phyloP scores from a whole-genome alignment of 2,113 vertebrate species.

The Potamarius usumacintae region DNA sequence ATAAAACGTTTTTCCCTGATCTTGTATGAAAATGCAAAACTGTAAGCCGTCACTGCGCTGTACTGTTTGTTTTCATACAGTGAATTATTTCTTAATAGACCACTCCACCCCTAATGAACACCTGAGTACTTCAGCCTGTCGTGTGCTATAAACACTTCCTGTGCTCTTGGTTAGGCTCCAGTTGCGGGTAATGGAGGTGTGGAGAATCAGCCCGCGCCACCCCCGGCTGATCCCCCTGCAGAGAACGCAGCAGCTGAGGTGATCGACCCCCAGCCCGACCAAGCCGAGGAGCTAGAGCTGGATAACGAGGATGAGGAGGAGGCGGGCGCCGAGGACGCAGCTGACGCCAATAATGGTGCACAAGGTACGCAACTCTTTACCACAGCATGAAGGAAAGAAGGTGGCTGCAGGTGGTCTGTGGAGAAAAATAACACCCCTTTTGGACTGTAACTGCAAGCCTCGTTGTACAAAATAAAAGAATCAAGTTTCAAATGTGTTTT shows the following conservation, averaged over 20 bases:
- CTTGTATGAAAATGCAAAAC: neutral
- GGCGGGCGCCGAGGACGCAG: slow-evolving; percentile 85
- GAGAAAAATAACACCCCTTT: neutral
- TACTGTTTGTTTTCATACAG: neutral
- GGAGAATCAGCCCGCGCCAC: slow-evolving; percentile 76
- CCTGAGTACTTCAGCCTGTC: neutral
- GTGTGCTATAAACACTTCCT: neutral
- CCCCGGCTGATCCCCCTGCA: slow-evolving; percentile 73
- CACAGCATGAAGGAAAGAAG: neutral
- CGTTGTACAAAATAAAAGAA: neutral
- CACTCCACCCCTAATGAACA: neutral
- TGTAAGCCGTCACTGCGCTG: neutral
- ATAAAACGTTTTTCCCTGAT: neutral
- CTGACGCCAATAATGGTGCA: slow-evolving; percentile 86
- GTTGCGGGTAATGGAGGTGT: slow-evolving; percentile 78
- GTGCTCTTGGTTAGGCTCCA: slow-evolving; percentile 68
- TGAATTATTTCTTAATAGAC: neutral
- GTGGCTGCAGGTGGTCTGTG: neutral
- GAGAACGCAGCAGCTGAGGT: slow-evolving; percentile 79
- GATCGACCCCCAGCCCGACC: slow-evolving; percentile 81
- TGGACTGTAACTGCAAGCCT: neutral
- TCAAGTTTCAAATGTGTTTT: no score
- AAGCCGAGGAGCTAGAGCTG: slow-evolving; percentile 85
- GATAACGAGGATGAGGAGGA: slow-evolving; percentile 91
- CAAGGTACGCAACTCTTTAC: slow-evolving; percentile 74